These are phyloP conservation scores for Cygnus olor DNA, from an alignment of 2,797 vertebrate species.

Conservation along the genomic window DNA sequence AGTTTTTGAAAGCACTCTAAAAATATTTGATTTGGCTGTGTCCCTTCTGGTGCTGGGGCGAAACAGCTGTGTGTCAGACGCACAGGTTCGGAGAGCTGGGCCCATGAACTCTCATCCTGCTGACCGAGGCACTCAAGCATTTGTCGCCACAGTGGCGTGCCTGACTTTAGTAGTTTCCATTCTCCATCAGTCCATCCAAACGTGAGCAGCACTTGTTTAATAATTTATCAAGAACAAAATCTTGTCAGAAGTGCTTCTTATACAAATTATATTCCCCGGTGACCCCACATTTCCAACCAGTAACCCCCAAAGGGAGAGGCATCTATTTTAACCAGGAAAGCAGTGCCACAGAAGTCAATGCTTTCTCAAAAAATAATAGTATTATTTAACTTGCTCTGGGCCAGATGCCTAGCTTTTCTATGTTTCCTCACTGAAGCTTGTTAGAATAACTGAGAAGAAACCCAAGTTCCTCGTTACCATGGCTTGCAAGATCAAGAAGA, in stretches of 20 bases:
- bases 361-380: not conserved
- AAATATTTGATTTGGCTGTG: not conserved
- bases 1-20: not conserved
- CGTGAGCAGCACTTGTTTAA: not conserved
- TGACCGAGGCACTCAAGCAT: rapidly evolving
- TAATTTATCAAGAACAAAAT: not conserved
- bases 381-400: not conserved
- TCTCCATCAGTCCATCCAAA: too few relatives aligned
- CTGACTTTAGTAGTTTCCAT: not conserved
- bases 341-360: not conserved
- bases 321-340: not conserved
- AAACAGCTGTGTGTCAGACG: not conserved
- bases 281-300: not conserved
- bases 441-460: not conserved
- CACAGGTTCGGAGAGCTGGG: not conserved
- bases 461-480: not conserved
- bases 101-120: rapidly evolving
- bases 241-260: not conserved
- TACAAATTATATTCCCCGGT: not conserved
- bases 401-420: not conserved
- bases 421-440: not conserved
- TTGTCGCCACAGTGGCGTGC: rapidly evolving
- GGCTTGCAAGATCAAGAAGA: not conserved
- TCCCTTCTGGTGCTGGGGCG: not conserved
- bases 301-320: not conserved